Conservation (phyloP, 2,113 vertebrate genomes). For the Daubentonia madagascariensis region DNA sequence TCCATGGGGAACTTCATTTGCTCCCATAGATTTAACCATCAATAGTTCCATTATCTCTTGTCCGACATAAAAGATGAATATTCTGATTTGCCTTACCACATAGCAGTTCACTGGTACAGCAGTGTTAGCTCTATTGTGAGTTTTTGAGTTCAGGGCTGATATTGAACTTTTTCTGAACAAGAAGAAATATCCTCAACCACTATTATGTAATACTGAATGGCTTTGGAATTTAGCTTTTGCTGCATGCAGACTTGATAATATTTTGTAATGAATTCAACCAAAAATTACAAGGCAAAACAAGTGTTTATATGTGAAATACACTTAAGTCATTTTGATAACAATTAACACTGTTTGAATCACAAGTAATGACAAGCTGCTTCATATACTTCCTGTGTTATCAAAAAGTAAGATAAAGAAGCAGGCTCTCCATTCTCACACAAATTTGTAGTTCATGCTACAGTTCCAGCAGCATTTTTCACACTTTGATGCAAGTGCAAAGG, state of each 20-base stretch:
- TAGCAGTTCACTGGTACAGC: not conserved
- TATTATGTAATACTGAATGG: not conserved
- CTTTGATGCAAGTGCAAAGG: not conserved
- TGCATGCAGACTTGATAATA: not conserved
- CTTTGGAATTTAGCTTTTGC: conserved; percentile 7
- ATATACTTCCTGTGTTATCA: not conserved
- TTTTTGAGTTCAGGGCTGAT: conserved; percentile 3
- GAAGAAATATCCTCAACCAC: not conserved
- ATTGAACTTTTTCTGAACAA: not conserved
- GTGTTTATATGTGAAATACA: not conserved
- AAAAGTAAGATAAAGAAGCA: conserved; percentile 4
- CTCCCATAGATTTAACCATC: not conserved
- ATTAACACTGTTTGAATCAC: not conserved
- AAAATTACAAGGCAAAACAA: not conserved
- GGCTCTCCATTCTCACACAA: not conserved
- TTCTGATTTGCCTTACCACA: not conserved
- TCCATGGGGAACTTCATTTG: not conserved
- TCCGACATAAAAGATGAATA: not conserved
- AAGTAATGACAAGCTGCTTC: not conserved
- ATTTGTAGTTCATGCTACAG: not conserved
- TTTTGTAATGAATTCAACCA: not conserved
- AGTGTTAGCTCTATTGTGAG: not conserved
- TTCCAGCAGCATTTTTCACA: not conserved
- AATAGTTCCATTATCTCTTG: not conserved
- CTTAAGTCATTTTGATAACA: conserved; percentile 1